Conservation (phyloP, 2,888 invertebrate genomes). For the Strigamia crassipes region DNA sequence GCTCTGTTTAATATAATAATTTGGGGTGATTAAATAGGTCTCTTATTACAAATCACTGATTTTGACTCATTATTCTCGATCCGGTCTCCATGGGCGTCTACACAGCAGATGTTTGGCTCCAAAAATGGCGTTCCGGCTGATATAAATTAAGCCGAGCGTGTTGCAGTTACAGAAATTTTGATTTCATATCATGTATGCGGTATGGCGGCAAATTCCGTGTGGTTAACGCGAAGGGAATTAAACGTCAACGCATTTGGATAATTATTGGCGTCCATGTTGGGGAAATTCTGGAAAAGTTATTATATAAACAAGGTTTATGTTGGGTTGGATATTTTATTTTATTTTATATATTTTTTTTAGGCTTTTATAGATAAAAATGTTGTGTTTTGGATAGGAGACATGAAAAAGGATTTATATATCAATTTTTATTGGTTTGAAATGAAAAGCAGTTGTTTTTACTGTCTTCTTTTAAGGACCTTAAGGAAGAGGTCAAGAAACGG, state of each 20-base stretch:
- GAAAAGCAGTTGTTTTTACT: background rate
- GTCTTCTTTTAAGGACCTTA: background rate
- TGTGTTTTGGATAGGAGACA: too few relatives aligned
- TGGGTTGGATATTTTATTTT: background rate
- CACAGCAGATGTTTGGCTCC: background rate
- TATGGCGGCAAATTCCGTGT: background rate
- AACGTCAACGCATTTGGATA: background rate
- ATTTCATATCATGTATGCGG: background rate
- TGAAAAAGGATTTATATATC: background rate
- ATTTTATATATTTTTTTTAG: background rate
- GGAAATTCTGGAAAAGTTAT: too few relatives aligned
- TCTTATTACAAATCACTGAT: conserved; percentile 3
- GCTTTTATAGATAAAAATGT: too few relatives aligned
- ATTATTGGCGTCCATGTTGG: too few relatives aligned
- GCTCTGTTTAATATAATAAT: conserved; percentile 10
- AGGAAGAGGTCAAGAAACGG: too few relatives aligned
- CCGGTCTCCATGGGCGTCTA: background rate
- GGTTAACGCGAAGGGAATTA: background rate
- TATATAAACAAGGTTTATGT: too few relatives aligned
- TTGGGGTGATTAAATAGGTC: conserved; percentile 3
- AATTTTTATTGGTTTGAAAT: background rate
- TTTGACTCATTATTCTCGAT: background rate
- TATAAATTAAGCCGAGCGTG: background rate
- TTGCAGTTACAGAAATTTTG: background rate
- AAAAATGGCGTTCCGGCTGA: background rate